A percentile compares a stretch with the other conserved stretches of the same genome.
Conservation (phyloP, 2,888 invertebrate genomes). For the Scaeva pyrastri region DNA sequence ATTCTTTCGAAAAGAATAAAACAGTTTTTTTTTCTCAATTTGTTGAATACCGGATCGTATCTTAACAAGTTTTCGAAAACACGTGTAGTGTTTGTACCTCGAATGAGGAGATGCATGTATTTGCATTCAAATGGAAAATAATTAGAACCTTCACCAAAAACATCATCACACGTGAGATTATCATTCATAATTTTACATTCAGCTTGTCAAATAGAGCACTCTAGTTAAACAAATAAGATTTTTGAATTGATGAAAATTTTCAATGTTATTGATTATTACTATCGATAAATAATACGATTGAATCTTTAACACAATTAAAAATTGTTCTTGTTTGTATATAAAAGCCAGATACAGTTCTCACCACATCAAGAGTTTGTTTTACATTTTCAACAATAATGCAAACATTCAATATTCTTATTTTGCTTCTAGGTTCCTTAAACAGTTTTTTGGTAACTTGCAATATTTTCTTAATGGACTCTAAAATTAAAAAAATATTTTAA, state of each 20-base stretch:
- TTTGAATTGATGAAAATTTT: neutral
- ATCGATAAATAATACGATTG: neutral
- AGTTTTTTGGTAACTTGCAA: neutral
- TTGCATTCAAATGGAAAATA: neutral
- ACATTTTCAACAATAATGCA: neutral
- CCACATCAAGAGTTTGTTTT: neutral
- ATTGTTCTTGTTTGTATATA: neutral
- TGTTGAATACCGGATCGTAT: neutral
- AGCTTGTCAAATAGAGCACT: neutral
- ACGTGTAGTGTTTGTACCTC: neutral
- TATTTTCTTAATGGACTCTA: too few species aligned
- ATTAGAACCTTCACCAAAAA: neutral
- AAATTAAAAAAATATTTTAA: too few species aligned
- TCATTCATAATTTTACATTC: neutral
- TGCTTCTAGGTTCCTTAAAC: neutral
- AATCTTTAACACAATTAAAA: neutral
- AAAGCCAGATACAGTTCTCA: neutral
- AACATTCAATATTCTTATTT: neutral
- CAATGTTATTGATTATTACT: neutral
- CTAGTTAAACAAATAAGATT: neutral
- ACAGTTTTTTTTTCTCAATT: neutral
- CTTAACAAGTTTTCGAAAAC: neutral
- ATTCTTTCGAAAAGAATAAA: neutral
- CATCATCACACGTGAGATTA: slow-evolving; percentile 5
- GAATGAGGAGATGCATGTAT: neutral